Percentiles rank a stretch among this genome's conserved stretches.
These are phyloP conservation scores for Melanostigma gelatinosum DNA, from an alignment of 2,113 vertebrate species.

Conservation along the genomic window DNA sequence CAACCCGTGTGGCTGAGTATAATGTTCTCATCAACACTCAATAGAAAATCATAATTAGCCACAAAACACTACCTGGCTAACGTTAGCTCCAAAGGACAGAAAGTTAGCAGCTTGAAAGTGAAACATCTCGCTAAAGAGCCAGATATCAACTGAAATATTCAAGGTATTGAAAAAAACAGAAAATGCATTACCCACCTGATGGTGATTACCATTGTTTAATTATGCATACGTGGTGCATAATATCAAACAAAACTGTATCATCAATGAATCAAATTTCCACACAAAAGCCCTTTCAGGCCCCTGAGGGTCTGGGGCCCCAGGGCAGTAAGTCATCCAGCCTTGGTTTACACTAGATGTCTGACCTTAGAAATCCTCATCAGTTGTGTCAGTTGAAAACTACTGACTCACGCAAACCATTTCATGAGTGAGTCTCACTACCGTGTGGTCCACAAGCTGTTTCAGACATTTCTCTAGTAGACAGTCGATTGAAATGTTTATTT, in stretches of 20 bases:
- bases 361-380: not conserved
- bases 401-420: not conserved
- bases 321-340: not conserved
- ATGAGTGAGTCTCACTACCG: not conserved
- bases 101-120: too few relatives aligned
- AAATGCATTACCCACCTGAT: too few relatives aligned
- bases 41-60: too few relatives aligned
- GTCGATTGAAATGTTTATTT: not conserved
- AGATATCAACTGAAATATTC: not conserved
- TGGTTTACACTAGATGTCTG: not conserved
- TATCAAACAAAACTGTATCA: not conserved
- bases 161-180: not conserved
- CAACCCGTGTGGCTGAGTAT: too few relatives aligned
- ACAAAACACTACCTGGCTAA: too few relatives aligned
- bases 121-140: too few relatives aligned
- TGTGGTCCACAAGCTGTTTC: not conserved
- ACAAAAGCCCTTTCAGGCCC: not conserved
- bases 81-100: too few relatives aligned
- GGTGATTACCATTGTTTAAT: too few relatives aligned
- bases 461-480: not conserved
- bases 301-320: not conserved
- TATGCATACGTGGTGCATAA: not conserved
- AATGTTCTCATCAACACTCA: too few relatives aligned
- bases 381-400: not conserved
- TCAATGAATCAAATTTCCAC: not conserved